Evolutionary conservation across 2,888 invertebrate genomes (phyloP), one percentile per base, ranked within the genome.

Genomic region (Anarsia innoxiella): DNA sequence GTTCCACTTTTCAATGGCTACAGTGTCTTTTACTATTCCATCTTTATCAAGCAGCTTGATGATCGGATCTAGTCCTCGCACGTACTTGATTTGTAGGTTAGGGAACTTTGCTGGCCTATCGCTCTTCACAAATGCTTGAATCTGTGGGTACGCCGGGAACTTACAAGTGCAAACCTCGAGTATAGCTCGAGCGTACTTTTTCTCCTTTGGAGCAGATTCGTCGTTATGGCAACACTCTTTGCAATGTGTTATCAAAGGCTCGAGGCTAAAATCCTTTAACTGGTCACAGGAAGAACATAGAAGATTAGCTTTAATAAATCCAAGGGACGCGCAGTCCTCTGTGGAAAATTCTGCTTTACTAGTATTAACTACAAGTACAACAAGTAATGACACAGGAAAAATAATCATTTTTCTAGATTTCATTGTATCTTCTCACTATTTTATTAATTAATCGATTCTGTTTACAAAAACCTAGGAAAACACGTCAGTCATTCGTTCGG

Each of bases 1-100:
- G 73, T 98, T 95, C 99, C 99, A 99, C 67, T 97, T 97, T 56
- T 97, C 96, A 63, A 99, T 97, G 35, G 97, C 97, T 15, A 99
- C 89, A 12, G 93, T 91, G 66, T 97, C 96, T 66, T 90, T 90
- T 1, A 95, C 89, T 61, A 93, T 91, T 19, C 93, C 94, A 56
- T 91, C 91, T 43, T 90, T 90, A 64, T 97, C 95, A 51, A 95
- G 87, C 33, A 99, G 82, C 66, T 96, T 95, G 30, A 99, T 96
- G 44, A 95, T 91, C 0, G 99, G 99, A 78, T 98, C 96, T 37
- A 97, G 86, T 3, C 98, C 99, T 43, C 97, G 89, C 0, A 96
- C 93, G 65, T 98, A 98, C 63, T 94, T 93, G 31, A 99, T 93
- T 70, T 92, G 90, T 39, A 99, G 87, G 70, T 97, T 97, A 19